Conservation (phyloP, 2,888 invertebrate species). For the Sarcophaga subvicina region DNA sequence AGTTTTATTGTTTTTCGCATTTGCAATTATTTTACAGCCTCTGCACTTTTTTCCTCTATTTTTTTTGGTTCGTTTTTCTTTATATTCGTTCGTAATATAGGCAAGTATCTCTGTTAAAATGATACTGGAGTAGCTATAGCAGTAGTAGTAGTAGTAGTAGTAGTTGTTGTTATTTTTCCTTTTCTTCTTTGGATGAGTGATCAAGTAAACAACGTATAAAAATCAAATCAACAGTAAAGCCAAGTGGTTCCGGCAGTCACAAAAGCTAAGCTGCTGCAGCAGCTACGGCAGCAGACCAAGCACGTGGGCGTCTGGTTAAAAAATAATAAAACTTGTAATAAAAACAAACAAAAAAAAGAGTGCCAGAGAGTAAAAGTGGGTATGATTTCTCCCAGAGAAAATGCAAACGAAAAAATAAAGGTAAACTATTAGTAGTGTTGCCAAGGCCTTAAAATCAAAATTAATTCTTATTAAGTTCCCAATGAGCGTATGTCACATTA, state of each 20-base stretch:
- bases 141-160: background rate
- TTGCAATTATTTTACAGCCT: slow-evolving; percentile 68
- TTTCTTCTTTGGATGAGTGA: slow-evolving; percentile 40
- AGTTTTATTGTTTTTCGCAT: slow-evolving; percentile 67
- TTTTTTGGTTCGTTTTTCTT: slow-evolving; percentile 19
- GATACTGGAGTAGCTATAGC: slow-evolving; percentile 27
- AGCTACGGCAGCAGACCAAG: slow-evolving; percentile 71
- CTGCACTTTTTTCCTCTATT: slow-evolving; percentile 25
- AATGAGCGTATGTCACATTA: no score
- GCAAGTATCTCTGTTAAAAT: slow-evolving; percentile 34
- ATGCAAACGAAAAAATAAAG: slow-evolving; percentile 11
- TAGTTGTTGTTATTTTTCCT: slow-evolving; percentile 28
- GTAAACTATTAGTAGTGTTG: slow-evolving; percentile 36
- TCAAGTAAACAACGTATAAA: slow-evolving; percentile 62
- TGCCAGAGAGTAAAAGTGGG: no score
- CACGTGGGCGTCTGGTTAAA: slow-evolving; percentile 77
- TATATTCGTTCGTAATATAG: background rate
- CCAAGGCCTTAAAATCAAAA: background rate
- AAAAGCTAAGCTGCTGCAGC: slow-evolving; percentile 66
- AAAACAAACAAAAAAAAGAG: slow-evolving; percentile 59
- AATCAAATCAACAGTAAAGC: slow-evolving; percentile 59
- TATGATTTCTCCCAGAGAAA: slow-evolving; percentile 70
- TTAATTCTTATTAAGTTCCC: no score
- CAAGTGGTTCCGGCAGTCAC: slow-evolving; percentile 62
- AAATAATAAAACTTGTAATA: slow-evolving; percentile 63